phyloP scores from a whole-genome alignment of 2,888 invertebrate species.

The Pyrgus malvae region DNA sequence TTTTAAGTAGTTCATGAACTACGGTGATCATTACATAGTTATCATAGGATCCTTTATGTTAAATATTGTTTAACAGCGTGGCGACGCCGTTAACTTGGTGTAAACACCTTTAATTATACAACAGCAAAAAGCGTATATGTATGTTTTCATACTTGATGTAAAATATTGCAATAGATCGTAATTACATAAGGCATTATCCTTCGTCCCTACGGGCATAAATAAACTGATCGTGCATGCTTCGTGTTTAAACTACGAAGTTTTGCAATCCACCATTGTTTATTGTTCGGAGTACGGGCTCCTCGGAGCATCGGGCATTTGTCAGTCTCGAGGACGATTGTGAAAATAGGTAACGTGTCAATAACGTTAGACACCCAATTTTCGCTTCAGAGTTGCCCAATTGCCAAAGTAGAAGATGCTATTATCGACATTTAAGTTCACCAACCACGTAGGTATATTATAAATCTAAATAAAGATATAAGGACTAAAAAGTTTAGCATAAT shows the following conservation, averaged over 20 bases:
- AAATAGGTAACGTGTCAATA: conserved; percentile 51
- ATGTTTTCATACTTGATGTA: neutral
- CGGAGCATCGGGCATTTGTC: conserved; percentile 25
- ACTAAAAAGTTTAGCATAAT: too few species aligned
- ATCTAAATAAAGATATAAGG: neutral
- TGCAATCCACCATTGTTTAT: conserved; percentile 62
- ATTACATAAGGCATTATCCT: conserved; percentile 34
- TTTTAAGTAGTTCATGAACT: too few species aligned
- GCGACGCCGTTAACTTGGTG: too few species aligned
- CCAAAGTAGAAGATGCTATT: neutral
- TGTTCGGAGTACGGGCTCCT: conserved; percentile 36
- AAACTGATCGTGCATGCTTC: conserved; percentile 53
- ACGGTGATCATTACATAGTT: too few species aligned
- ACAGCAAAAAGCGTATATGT: too few species aligned
- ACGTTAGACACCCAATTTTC: conserved; percentile 43
- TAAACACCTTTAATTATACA: too few species aligned
- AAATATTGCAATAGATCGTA: conserved; percentile 2
- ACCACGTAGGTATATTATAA: too few species aligned
- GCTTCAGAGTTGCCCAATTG: conserved; percentile 13
- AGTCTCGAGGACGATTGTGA: conserved; percentile 47
- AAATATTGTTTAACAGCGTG: too few species aligned
- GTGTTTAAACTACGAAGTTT: conserved; percentile 45
- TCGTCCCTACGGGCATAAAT: conserved; percentile 55
- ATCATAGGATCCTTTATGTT: too few species aligned
- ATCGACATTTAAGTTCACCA: neutral